phyloP scores from a whole-genome alignment of 2,113 vertebrate genomes.

The Syngnathoides biaculeatus region DNA sequence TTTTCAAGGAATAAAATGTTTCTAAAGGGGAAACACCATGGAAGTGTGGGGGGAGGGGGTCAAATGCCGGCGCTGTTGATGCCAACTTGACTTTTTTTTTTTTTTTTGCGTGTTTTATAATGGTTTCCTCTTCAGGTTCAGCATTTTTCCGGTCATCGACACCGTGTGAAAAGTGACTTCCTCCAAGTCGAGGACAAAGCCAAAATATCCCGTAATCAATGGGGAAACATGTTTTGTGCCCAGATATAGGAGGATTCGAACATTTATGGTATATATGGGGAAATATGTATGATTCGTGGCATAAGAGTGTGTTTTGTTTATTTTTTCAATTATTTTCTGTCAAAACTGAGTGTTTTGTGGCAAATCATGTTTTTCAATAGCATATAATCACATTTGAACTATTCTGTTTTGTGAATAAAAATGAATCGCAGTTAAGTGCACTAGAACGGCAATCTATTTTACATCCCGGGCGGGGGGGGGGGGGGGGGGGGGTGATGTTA shows the following conservation, averaged over 20 bases:
- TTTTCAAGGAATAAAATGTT: neutral
- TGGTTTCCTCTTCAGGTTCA: constrained; percentile 22
- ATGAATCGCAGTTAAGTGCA: neutral
- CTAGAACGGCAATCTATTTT: neutral
- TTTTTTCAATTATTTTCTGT: no score
- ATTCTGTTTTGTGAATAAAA: neutral
- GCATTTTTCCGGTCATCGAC: neutral
- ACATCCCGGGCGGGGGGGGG: no score
- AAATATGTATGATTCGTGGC: neutral
- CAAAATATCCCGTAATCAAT: neutral
- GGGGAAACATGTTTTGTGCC: neutral
- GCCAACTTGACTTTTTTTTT: constrained; percentile 6
- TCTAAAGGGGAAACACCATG: constrained; percentile 4
- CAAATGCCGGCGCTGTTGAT: neutral
- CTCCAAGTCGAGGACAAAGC: neutral
- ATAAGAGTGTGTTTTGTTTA: neutral
- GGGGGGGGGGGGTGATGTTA: no score
- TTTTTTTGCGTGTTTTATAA: no score
- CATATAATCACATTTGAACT: no score
- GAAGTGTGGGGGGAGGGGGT: constrained; percentile 23
- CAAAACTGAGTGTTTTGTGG: neutral
- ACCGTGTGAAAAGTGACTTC: neutral
- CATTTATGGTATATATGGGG: neutral
- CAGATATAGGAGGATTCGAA: neutral
- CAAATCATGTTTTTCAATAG: neutral